Evolutionary conservation across 2,113 vertebrate genomes (phyloP).

Genomic region (Albula goreensis): DNA sequence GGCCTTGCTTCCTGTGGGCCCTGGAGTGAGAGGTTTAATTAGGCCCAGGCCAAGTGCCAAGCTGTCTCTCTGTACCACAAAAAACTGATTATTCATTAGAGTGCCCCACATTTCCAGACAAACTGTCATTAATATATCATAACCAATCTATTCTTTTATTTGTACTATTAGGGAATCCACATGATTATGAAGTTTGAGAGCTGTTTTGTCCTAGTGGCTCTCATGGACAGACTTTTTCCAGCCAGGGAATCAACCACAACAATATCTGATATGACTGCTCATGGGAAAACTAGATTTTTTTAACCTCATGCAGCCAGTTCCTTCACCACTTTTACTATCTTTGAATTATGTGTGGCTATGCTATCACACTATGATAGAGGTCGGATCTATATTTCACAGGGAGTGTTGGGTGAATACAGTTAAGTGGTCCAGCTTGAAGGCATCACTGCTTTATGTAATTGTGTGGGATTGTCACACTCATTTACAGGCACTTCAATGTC

Average conservation of each 20-base stretch:
- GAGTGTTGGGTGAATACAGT: not conserved
- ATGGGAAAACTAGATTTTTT: not conserved
- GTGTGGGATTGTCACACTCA: not conserved
- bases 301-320: not conserved
- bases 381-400: not conserved
- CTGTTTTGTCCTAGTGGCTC: not conserved
- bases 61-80: constrained; percentile 39
- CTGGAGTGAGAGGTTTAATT: constrained; percentile 40
- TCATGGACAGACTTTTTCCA: not conserved
- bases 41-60: constrained; percentile 46
- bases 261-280: not conserved
- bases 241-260: no score
- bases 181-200: not conserved
- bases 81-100: not conserved
- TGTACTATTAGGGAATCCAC: not conserved
- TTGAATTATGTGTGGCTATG: not conserved
- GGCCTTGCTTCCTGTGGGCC: constrained; percentile 33
- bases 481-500: not conserved
- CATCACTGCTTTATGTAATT: not conserved
- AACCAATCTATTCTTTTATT: not conserved
- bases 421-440: not conserved
- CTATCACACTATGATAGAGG: not conserved
- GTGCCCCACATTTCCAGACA: not conserved
- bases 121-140: not conserved
- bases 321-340: not conserved